Evolutionary conservation across 2,888 invertebrate genomes (phyloP).

Genomic region (Melikaiella ostensackeni): DNA sequence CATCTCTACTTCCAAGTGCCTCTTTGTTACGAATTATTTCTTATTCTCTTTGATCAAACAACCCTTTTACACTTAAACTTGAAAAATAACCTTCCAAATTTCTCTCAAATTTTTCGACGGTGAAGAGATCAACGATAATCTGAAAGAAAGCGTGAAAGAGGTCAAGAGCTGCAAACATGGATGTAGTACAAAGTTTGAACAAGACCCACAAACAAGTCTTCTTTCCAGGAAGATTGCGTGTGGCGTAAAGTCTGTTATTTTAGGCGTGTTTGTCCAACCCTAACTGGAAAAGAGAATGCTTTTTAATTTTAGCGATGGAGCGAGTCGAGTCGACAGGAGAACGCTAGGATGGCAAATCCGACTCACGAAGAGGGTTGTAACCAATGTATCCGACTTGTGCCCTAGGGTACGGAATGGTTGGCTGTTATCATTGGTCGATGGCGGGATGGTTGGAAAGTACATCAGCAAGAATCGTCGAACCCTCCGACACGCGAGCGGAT

Average conservation of each 20-base stretch:
- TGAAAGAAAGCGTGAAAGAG: constrained; percentile 13
- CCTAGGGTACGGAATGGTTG: constrained; percentile 23
- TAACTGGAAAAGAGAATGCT: constrained; percentile 4
- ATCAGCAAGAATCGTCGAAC: constrained; percentile 20
- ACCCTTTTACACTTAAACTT: neutral
- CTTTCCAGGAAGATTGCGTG: constrained; percentile 9
- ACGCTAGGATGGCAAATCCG: constrained; percentile 14
- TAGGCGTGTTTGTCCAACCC: constrained; percentile 5
- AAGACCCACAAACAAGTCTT: constrained; percentile 19
- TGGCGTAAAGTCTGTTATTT: constrained; percentile 6
- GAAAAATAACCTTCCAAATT: neutral
- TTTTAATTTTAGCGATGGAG: constrained; percentile 21
- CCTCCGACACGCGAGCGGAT: constrained; percentile 40
- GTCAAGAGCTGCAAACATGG: neutral
- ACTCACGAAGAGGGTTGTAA: constrained; percentile 30
- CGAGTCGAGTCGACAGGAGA: constrained; percentile 9
- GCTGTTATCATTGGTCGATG: constrained; percentile 28
- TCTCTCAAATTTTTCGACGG: neutral
- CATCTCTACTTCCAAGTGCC: constrained; percentile 32
- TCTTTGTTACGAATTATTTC: constrained; percentile 23
- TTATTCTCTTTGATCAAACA: constrained; percentile 5
- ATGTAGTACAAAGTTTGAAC: constrained; percentile 10
- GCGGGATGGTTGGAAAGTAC: constrained; percentile 13
- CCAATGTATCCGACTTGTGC: constrained; percentile 9
- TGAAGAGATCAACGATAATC: constrained; percentile 16